Percentiles rank a stretch among this genome's conserved stretches.
These are phyloP conservation scores for Noctua janthina DNA, from an alignment of 2,888 invertebrate species.

Conservation along the genomic window DNA sequence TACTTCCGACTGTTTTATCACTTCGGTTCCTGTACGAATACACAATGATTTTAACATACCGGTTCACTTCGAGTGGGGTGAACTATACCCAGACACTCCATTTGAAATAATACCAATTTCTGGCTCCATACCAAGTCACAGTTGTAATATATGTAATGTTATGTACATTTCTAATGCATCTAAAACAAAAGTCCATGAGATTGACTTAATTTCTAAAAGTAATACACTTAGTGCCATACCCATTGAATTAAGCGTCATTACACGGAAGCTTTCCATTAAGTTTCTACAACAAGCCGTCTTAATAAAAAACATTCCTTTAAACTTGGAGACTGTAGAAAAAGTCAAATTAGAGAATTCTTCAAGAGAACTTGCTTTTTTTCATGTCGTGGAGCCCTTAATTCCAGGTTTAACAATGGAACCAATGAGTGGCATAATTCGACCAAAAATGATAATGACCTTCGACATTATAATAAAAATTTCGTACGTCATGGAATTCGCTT, in stretches of 20 bases:
- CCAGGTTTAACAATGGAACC: slow-evolving; percentile 89
- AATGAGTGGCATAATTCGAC: slow-evolving; percentile 86
- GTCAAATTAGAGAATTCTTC: slow-evolving; percentile 89
- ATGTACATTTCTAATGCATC: slow-evolving; percentile 79
- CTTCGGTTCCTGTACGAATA: slow-evolving; percentile 82
- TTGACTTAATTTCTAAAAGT: slow-evolving; percentile 77
- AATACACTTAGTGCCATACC: slow-evolving; percentile 70
- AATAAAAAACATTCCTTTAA: slow-evolving; percentile 85
- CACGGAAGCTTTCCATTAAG: slow-evolving; percentile 84
- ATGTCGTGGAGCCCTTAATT: slow-evolving; percentile 86
- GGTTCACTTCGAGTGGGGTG: slow-evolving; percentile 80
- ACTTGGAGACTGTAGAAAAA: slow-evolving; percentile 82
- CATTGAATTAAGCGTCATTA: slow-evolving; percentile 81
- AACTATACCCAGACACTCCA: slow-evolving; percentile 78
- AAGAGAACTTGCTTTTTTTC: slow-evolving; percentile 87
- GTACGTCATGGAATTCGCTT: slow-evolving; percentile 82
- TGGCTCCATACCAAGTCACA: slow-evolving; percentile 79
- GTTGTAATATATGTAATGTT: slow-evolving; percentile 82
- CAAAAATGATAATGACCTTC: slow-evolving; percentile 87
- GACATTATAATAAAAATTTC: slow-evolving; percentile 84
- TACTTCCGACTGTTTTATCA: slow-evolving; percentile 81
- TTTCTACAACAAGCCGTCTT: slow-evolving; percentile 80
- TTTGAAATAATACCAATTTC: slow-evolving; percentile 81
- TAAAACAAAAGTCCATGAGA: slow-evolving; percentile 84
- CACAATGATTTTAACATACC: slow-evolving; percentile 82